A percentile compares a stretch with the other conserved stretches of the same genome.
Conservation (phyloP, 1,140 invertebrate genomes). For the Drosophila sturtevanti region DNA sequence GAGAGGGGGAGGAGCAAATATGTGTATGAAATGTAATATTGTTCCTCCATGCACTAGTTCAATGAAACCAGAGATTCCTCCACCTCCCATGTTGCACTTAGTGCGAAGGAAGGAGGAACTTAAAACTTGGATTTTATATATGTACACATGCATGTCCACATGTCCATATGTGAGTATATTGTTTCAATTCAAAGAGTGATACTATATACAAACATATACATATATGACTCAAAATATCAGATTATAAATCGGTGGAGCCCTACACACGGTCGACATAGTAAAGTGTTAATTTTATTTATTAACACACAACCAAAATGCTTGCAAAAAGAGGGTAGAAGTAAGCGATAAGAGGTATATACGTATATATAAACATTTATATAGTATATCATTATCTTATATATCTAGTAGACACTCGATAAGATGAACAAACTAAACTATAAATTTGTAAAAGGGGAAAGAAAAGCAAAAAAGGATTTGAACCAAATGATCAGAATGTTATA, state of each 20-base stretch:
- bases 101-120: background rate
- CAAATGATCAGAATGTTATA: too few species aligned
- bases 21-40: background rate
- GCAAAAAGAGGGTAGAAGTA: slow-evolving; percentile 23
- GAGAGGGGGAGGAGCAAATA: slow-evolving; percentile 5
- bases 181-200: background rate
- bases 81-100: slow-evolving; percentile 16
- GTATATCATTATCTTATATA: background rate
- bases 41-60: slow-evolving; percentile 29
- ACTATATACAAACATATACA: background rate
- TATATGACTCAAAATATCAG: slow-evolving; percentile 13
- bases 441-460: background rate
- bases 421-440: background rate
- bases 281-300: slow-evolving; percentile 50
- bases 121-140: background rate
- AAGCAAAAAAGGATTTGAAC: background rate
- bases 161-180: too few species aligned
- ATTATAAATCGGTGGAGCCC: background rate
- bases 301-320: slow-evolving; percentile 21
- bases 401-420: background rate
- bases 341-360: slow-evolving; percentile 48
- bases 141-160: too few species aligned
- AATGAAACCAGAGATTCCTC: slow-evolving; percentile 73
- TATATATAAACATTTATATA: slow-evolving; percentile 11
- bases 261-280: background rate